Evolutionary conservation across 2,797 vertebrate species (phyloP).

Genomic region (Falco peregrinus): DNA sequence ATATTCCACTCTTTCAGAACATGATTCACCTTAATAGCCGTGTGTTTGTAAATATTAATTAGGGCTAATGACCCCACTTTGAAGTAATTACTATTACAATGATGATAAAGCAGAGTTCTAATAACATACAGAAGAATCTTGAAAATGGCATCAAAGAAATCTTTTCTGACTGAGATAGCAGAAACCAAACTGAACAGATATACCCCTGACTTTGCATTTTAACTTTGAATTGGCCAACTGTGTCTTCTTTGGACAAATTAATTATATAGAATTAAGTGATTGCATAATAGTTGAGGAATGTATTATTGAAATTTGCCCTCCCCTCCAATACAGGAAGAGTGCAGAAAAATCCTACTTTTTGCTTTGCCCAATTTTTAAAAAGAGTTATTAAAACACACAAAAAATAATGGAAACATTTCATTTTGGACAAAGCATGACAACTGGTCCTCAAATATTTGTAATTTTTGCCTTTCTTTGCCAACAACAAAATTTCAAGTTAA

Average conservation of each 20-base stretch:
- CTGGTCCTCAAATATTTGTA: not conserved
- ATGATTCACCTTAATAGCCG: not conserved
- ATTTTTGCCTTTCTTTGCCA: not conserved
- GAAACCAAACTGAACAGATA: not conserved
- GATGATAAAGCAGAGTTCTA: not conserved
- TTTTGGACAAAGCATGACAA: not conserved
- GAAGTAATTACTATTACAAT: not conserved
- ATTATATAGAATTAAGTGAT: not conserved
- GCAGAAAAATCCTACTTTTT: not conserved
- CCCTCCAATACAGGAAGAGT: not conserved
- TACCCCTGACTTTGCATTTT: not conserved
- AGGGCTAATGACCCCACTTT: not conserved
- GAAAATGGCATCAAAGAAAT: not conserved
- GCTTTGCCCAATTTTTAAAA: not conserved
- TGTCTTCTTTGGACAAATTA: not conserved
- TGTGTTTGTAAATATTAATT: slow-evolving; percentile 6
- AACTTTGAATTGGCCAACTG: not conserved
- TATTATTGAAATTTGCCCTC: not conserved
- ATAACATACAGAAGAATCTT: not conserved
- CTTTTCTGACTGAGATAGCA: not conserved
- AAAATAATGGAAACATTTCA: not conserved
- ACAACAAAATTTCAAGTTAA: not conserved
- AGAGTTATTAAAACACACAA: not conserved
- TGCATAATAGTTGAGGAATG: not conserved
- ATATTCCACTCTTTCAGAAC: not conserved